phyloP scores from a whole-genome alignment of 2,113 vertebrate genomes.

The Amblyopsis rosae region DNA sequence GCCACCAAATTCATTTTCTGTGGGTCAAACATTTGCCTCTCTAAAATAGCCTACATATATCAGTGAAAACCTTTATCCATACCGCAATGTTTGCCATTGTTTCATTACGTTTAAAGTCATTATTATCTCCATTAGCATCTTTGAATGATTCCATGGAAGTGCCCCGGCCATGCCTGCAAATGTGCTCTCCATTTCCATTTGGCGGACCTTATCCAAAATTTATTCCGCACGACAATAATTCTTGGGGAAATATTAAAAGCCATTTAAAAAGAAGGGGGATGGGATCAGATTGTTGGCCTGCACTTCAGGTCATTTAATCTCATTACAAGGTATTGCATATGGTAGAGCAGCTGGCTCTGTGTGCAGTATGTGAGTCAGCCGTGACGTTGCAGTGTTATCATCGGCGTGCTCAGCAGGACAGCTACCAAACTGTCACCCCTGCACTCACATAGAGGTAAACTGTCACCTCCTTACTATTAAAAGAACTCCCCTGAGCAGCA shows the following conservation, averaged over 20 bases:
- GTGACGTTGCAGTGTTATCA: constrained; percentile 13
- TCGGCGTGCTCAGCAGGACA: constrained; percentile 27
- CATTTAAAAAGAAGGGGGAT: constrained; percentile 44
- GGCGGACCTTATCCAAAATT: constrained; percentile 60
- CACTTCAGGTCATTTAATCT: constrained; percentile 44
- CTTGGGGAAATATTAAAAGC: constrained; percentile 60
- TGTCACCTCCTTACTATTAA: constrained; percentile 73
- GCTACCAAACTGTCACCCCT: constrained; percentile 52
- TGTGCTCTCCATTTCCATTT: constrained; percentile 59
- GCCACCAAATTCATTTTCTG: constrained; percentile 5
- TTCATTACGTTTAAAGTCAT: constrained; percentile 54
- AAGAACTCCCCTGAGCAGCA: constrained; percentile 59
- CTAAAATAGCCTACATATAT: constrained; percentile 32
- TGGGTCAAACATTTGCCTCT: constrained; percentile 24
- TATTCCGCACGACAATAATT: constrained; percentile 52
- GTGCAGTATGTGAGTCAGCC: constrained; percentile 18
- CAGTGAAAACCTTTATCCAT: constrained; percentile 34
- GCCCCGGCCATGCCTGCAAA: constrained; percentile 51
- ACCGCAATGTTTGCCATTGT: constrained; percentile 55
- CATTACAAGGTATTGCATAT: constrained; percentile 39
- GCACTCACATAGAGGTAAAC: constrained; percentile 50
- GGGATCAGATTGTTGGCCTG: constrained; percentile 44
- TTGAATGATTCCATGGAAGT: constrained; percentile 52
- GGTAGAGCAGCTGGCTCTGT: constrained; percentile 23
- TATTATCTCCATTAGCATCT: constrained; percentile 58